A percentile compares a stretch with the other conserved stretches of the same genome.
Conservation (phyloP, 1,140 invertebrate genomes). For the Choristoneura fumiferana region DNA sequence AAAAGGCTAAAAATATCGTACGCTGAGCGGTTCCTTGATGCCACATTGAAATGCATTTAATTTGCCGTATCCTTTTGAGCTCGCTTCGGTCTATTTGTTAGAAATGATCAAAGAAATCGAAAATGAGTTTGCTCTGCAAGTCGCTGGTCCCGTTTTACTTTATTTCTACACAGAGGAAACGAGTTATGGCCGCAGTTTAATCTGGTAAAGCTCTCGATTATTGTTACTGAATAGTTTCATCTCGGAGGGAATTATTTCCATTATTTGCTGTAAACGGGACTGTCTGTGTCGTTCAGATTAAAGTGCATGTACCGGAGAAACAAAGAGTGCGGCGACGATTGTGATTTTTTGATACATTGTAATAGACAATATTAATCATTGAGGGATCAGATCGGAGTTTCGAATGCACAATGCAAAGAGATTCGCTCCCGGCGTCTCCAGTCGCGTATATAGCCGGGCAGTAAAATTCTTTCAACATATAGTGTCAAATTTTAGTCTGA, state of each 20-base stretch:
- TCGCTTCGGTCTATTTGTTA: slow-evolving; percentile 9
- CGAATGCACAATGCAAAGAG: too few species aligned
- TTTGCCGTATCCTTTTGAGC: background rate
- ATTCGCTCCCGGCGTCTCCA: too few species aligned
- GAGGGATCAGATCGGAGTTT: too few species aligned
- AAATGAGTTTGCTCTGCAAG: slow-evolving; percentile 14
- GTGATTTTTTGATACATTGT: background rate
- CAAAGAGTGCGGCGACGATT: background rate
- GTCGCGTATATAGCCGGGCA: too few species aligned
- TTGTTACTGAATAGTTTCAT: background rate
- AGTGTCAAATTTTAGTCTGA: too few species aligned
- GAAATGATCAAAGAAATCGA: slow-evolving; percentile 9
- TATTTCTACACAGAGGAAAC: slow-evolving; percentile 4
- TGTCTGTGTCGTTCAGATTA: background rate
- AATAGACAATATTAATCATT: too few species aligned
- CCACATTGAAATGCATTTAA: too few species aligned
- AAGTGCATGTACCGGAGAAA: background rate
- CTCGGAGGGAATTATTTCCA: background rate
- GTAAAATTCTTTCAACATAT: too few species aligned
- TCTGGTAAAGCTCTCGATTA: slow-evolving; percentile 4
- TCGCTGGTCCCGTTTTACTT: background rate
- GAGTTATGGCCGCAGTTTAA: slow-evolving; percentile 13
- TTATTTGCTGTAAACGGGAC: too few species aligned
- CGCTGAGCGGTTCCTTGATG: background rate
- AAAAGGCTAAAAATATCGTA: background rate